Conservation (phyloP, 30 jellyfish, hydroid and myxozoan genomes). For the Sanderia malayensis region DNA sequence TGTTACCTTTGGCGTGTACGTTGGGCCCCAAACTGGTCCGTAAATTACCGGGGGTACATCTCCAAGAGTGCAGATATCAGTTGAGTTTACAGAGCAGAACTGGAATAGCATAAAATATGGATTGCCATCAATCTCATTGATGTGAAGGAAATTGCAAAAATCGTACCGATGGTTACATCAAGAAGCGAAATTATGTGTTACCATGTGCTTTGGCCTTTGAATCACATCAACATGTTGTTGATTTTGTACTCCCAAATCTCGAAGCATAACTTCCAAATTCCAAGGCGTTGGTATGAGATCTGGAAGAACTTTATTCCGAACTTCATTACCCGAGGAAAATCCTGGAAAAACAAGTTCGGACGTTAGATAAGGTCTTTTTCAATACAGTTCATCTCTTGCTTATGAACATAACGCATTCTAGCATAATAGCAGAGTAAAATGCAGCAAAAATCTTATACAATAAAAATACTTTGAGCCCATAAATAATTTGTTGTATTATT, state of each 20-base stretch:
- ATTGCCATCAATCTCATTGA: no score
- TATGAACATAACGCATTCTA: no score
- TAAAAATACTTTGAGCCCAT: no score
- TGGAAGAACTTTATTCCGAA: neutral
- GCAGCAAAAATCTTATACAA: no score
- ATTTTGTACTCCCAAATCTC: neutral
- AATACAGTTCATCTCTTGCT: no score
- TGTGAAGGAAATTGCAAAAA: no score
- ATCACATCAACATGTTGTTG: neutral
- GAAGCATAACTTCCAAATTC: conserved; percentile 11
- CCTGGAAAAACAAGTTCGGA: conserved; percentile 11
- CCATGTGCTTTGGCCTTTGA: neutral
- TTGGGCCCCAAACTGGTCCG: conserved; percentile 23
- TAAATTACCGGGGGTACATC: conserved; percentile 32
- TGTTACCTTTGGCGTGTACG: neutral
- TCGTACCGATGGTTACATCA: neutral
- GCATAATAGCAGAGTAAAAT: no score
- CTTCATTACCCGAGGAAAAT: neutral
- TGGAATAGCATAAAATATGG: neutral
- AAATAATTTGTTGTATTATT: no score
- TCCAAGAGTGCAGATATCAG: conserved; percentile 24
- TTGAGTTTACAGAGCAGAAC: conserved; percentile 31
- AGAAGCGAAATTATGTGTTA: neutral
- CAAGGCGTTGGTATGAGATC: conserved; percentile 55
- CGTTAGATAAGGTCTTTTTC: no score